A percentile compares a stretch with the other conserved stretches of the same genome.
Conservation (phyloP, 1,140 invertebrate species). For the Hydropsyche tenuis region DNA sequence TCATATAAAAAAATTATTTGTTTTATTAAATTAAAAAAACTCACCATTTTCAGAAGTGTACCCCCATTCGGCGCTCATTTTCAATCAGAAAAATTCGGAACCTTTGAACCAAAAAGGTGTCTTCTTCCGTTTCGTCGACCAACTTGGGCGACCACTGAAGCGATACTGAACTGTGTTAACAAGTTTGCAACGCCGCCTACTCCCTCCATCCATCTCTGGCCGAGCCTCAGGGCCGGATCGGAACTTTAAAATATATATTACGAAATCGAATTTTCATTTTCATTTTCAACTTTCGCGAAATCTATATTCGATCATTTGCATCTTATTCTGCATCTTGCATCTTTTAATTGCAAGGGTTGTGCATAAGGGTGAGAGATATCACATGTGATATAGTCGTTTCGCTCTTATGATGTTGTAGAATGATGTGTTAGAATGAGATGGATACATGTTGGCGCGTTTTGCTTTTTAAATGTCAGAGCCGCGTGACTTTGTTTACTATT, state of each 20-base stretch:
- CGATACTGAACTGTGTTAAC: slow-evolving; percentile 37
- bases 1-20: no score
- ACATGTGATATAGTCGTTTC: no score
- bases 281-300: no score
- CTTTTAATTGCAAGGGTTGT: no score
- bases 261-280: no score
- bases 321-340: no score
- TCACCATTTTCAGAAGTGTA: slow-evolving; percentile 62
- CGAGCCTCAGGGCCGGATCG: slow-evolving; percentile 27
- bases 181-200: slow-evolving; percentile 34
- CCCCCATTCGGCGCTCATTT: slow-evolving; percentile 57
- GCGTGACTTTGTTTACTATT: slow-evolving; percentile 25
- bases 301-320: no score
- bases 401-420: no score
- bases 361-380: no score
- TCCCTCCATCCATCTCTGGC: slow-evolving; percentile 50
- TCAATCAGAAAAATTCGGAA: neutral
- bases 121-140: neutral
- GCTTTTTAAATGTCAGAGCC: neutral
- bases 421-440: neutral
- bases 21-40: slow-evolving; percentile 27
- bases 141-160: slow-evolving; percentile 36
- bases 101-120: neutral
- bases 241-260: slow-evolving; percentile 2
- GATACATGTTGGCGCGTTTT: neutral